These are phyloP conservation scores for Bruchidius siliquastri DNA, from an alignment of 2,888 invertebrate species.

Conservation along the genomic window DNA sequence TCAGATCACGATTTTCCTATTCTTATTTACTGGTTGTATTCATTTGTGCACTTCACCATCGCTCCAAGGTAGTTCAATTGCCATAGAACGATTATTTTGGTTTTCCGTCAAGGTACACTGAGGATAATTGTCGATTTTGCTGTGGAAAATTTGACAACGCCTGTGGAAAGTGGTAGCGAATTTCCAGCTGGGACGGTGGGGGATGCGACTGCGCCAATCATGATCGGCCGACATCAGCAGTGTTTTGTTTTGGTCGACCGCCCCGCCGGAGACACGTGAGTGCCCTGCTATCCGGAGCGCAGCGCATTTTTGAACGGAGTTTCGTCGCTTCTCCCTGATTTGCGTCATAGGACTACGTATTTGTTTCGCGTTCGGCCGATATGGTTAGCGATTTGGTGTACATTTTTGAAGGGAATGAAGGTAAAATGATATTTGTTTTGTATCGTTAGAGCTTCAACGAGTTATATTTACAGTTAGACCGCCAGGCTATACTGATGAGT, in stretches of 20 bases:
- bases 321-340: background rate
- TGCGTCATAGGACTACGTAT: background rate
- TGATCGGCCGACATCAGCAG: background rate
- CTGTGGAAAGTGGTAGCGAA: background rate
- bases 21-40: too few relatives aligned
- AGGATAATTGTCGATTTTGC: too few relatives aligned
- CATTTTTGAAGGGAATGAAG: background rate
- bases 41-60: too few relatives aligned
- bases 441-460: too few relatives aligned
- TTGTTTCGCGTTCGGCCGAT: background rate
- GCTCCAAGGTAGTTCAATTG: too few relatives aligned
- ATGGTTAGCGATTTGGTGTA: background rate
- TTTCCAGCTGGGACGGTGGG: background rate
- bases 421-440: background rate
- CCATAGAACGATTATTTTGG: too few relatives aligned
- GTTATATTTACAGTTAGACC: too few relatives aligned
- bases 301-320: background rate
- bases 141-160: background rate
- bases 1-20: too few relatives aligned
- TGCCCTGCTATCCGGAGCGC: background rate
- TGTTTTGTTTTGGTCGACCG: background rate
- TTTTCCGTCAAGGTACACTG: too few relatives aligned
- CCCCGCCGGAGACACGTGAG: background rate
- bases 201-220: background rate
- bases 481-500: too few relatives aligned